These are phyloP conservation scores for Stegastes partitus DNA, from an alignment of 2,113 vertebrate species.

Conservation along the genomic window DNA sequence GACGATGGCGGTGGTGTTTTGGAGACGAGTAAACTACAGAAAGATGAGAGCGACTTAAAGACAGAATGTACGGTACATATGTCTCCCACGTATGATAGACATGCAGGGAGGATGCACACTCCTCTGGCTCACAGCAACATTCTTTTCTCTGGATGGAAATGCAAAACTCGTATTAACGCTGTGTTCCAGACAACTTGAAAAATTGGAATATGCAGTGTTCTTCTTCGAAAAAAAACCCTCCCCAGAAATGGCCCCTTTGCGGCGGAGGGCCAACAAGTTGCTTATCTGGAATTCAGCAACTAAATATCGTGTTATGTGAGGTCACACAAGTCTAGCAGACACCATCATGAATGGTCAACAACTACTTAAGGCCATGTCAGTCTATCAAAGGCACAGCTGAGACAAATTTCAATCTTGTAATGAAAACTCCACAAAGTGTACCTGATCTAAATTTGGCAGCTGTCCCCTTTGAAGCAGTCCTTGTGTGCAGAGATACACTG, in stretches of 20 bases:
- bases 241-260: background rate
- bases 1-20: conserved; percentile 4
- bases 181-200: conserved; percentile 34
- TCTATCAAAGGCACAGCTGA: background rate
- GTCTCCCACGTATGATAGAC: conserved; percentile 39
- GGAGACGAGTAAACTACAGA: conserved; percentile 10
- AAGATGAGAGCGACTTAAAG: conserved; percentile 17
- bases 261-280: background rate
- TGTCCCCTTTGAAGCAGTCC: no score
- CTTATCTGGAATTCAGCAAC: conserved; percentile 17
- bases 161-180: conserved; percentile 5
- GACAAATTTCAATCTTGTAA: background rate
- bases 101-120: conserved; percentile 41
- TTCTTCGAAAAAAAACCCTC: background rate
- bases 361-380: background rate
- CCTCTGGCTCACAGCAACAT: conserved; percentile 29
- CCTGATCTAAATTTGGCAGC: no score
- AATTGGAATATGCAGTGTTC: conserved; percentile 19
- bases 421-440: background rate
- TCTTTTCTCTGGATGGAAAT: conserved; percentile 38
- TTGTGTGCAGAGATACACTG: no score
- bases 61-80: conserved; percentile 33
- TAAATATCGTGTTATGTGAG: no score
- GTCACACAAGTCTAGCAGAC: no score
- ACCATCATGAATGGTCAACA: background rate